Evolutionary conservation across 2,113 vertebrate species (phyloP).

Genomic region (Seriola dumerili): DNA sequence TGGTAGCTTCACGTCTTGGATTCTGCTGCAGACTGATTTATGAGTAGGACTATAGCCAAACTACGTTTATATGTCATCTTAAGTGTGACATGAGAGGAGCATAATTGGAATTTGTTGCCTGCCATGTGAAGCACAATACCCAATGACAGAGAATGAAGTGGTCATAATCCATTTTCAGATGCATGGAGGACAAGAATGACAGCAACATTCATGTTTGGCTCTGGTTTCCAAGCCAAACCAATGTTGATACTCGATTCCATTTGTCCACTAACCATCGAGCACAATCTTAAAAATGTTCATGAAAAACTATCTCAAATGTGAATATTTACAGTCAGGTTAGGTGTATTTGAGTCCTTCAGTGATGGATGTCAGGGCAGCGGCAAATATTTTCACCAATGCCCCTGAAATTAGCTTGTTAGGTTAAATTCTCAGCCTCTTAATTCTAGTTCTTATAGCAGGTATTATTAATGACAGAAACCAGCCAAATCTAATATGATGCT

Average conservation of each 20-base stretch:
- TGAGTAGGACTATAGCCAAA: constrained; percentile 48
- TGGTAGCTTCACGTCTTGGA: constrained; percentile 32
- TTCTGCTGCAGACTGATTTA: constrained; percentile 60
- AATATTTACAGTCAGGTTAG: not conserved
- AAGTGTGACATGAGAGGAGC: constrained; percentile 63
- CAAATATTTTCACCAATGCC: not conserved
- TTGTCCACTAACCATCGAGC: not conserved
- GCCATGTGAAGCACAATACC: constrained; percentile 54
- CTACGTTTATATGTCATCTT: constrained; percentile 65
- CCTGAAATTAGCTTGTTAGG: not conserved
- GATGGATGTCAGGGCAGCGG: not conserved
- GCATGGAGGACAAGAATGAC: constrained; percentile 20
- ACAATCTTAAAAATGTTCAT: constrained; percentile 7
- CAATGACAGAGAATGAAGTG: constrained; percentile 49
- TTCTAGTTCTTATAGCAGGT: not conserved
- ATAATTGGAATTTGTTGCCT: constrained; percentile 75
- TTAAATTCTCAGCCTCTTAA: not conserved
- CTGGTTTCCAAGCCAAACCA: constrained; percentile 17
- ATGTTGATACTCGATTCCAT: constrained; percentile 2
- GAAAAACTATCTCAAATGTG: not conserved
- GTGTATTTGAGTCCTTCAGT: not conserved
- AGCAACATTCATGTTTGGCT: constrained; percentile 11
- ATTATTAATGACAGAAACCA: constrained; percentile 26
- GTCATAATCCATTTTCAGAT: constrained; percentile 27
- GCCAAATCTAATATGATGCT: constrained; percentile 14